Conservation (phyloP, 2,797 vertebrate species). For the Steatocranus sp. region DNA sequence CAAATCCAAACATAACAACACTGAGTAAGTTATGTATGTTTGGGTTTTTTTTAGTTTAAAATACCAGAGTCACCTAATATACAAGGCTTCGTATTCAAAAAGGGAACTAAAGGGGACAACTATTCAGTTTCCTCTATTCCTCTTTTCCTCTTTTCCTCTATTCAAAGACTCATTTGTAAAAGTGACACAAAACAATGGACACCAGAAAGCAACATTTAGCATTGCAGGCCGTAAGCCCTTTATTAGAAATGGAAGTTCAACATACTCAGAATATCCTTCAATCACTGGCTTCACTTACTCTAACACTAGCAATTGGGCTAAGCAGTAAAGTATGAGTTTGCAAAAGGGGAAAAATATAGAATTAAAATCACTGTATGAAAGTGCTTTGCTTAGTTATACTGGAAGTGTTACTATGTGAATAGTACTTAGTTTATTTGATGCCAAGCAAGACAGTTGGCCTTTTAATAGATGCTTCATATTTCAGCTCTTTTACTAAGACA, state of each 20-base stretch:
- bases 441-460: not conserved
- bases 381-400: not conserved
- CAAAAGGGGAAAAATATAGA: not conserved
- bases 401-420: not conserved
- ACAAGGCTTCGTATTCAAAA: not conserved
- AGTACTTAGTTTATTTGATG: not conserved
- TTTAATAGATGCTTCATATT: not conserved
- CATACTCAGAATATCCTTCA: not conserved
- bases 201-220: not conserved
- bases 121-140: not conserved
- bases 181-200: not conserved
- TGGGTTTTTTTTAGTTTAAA: accelerated
- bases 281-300: too few relatives aligned
- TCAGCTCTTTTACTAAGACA: not conserved
- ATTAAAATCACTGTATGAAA: not conserved
- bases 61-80: not conserved
- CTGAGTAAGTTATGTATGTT: not conserved
- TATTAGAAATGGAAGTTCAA: not conserved
- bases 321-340: not conserved
- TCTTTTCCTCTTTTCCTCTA: too few relatives aligned
- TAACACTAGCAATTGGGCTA: not conserved
- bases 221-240: not conserved
- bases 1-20: not conserved
- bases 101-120: not conserved
- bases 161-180: not conserved